Evolutionary conservation across 1,140 invertebrate genomes (phyloP), one percentile per base, ranked within the genome.

Genomic region (Leptoteleia sp.): DNA sequence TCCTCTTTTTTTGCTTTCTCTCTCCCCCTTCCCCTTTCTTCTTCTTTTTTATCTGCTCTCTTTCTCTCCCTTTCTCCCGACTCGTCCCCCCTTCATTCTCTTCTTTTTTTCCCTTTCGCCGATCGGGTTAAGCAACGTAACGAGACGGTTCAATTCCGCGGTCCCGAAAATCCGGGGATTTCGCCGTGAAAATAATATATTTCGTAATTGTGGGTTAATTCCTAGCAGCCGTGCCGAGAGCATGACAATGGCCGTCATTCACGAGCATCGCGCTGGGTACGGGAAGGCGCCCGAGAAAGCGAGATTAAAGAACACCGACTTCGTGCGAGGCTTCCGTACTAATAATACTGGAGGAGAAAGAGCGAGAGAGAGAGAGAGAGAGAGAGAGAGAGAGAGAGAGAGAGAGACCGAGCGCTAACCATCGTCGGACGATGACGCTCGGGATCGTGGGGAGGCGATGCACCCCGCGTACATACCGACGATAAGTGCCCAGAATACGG

Each of bases 291-390:
- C 59, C 59, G 71, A 75, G 77, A 79, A 75, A 79, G 71, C 77
- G 65, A 79, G 77, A 80, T 80, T 80, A 76, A 80, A 80, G 77
- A 70, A 79, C 59, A 64, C 76, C 76, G 76, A 79, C 76, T 73
- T 62, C 62, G 55, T 67, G 61, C 68, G 62, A 72, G 61, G 76
- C 68, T 73, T 73, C 50, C 64, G 76, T 73, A 79, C 76, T 79
- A 79, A 75, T 79, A 79, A 79, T 71, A 75, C 77, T 38, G 57
- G 37, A 22, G 17, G 76, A n/a, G n/a, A n/a, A n/a, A n/a, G n/a
- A n/a, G n/a, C n/a, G n/a, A n/a, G n/a, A n/a, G n/a, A n/a, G n/a
- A 73, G 42, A n/a, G n/a, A n/a, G n/a, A n/a, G n/a, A n/a, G n/a
- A n/a, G n/a, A n/a, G n/a, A n/a, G n/a, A n/a, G n/a, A n/a, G n/a